Base-by-base conservation (phyloP, 2,797 vertebrate genomes). In the Garrulus glandarius region DNA sequence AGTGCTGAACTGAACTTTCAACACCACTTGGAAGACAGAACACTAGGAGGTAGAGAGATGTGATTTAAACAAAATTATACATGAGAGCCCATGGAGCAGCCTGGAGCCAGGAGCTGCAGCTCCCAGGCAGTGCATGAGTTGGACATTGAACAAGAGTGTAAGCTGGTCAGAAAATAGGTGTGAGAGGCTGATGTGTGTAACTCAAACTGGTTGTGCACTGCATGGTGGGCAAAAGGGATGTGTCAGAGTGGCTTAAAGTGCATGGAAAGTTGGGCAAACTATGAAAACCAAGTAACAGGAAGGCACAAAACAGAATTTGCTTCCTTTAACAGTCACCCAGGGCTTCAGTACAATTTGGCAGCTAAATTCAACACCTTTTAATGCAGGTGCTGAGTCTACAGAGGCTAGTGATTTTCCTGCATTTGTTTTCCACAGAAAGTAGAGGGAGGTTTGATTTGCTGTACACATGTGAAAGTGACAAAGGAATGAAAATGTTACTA, bases 391-490 rank as follows among this genome's bases (percentile, higher is more conserved):
- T 34, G 32, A 85, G 23, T 21, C 53, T 64, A 72, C 32, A 63
- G 36, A 41, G 3, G 32, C 15, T 49, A 37, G 46, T 56, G 53
- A 71, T 70, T 82, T 87, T 92, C 75, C 56, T 91, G 41, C 9
- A 34, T 79, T 84, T 84, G 56, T 84, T 65, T 84, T 85, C 49
- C 36, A 74, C 10, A 67, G 47, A 87, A 92, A 76, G 23, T n/a
- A 16, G 21, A 79, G 3, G 10, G n/a, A 44, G 5, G 46, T 63
- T 82, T 50, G 36, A 65, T 65, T 72, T 81, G 18, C 39, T 60
- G 32, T 47, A 71, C 30, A 41, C 3, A 29, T 5, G 30, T 46
- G 26, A 72, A 41, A 57, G 56, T 37, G 36, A 61, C 23, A 71
- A 60, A 80, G 10, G 30, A 72, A 91, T 61, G 23, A 47, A 82